Conservation (phyloP, 2,888 invertebrate genomes). For the Adelphocoris suturalis region DNA sequence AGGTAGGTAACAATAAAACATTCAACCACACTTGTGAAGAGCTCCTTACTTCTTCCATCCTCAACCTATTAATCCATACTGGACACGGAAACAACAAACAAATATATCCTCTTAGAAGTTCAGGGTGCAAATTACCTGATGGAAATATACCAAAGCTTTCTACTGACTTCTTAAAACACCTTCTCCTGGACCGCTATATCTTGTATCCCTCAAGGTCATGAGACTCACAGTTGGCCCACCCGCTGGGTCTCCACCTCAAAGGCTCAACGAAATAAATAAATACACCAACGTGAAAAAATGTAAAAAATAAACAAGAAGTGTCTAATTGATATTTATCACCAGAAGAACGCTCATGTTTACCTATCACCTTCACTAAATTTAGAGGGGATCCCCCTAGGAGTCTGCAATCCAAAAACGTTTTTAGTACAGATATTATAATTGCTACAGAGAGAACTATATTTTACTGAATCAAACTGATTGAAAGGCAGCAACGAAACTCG, state of each 20-base stretch:
- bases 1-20: no score
- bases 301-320: slow-evolving; percentile 24
- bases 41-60: no score
- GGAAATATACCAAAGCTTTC: no score
- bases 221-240: slow-evolving; percentile 25
- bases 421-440: no score
- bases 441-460: no score
- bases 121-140: no score
- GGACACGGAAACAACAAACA: no score
- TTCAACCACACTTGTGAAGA: no score
- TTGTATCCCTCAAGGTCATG: not conserved
- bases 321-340: slow-evolving; percentile 16
- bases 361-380: not conserved
- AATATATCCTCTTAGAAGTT: no score
- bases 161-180: not conserved
- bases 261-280: not conserved
- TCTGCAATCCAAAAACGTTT: not conserved
- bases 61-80: no score
- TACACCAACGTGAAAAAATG: not conserved
- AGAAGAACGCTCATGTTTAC: slow-evolving; percentile 25
- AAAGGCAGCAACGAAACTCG: no score
- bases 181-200: not conserved
- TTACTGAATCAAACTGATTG: no score
- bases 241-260: not conserved
- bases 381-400: not conserved